Percentiles rank a stretch among this genome's conserved stretches.
phyloP scores from a whole-genome alignment of 1,140 invertebrate genomes.

The Drosophila fuyamai region DNA sequence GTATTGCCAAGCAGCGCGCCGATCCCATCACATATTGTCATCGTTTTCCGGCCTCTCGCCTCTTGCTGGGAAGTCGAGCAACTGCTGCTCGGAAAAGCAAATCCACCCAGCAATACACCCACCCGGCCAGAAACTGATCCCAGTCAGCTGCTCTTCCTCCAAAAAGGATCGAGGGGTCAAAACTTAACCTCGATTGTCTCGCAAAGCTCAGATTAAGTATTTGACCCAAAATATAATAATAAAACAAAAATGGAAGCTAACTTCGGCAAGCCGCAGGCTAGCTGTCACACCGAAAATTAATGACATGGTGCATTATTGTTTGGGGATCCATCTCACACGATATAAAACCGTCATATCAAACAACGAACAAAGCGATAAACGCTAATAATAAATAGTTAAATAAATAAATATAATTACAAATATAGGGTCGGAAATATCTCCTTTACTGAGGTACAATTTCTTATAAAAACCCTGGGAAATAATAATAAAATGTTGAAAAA shows the following conservation, averaged over 20 bases:
- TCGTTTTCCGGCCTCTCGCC: slow-evolving; percentile 50
- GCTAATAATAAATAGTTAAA: too few relatives aligned
- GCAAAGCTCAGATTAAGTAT: slow-evolving; percentile 21
- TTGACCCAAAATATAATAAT: slow-evolving; percentile 8
- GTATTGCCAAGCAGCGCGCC: slow-evolving; percentile 65
- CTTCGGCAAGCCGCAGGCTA: too few relatives aligned
- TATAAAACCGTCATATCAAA: too few relatives aligned
- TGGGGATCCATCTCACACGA: too few relatives aligned
- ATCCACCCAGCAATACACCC: neutral
- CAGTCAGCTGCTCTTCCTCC: slow-evolving; percentile 44
- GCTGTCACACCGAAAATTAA: too few relatives aligned
- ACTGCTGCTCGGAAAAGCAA: slow-evolving; percentile 47
- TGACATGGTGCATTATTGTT: too few relatives aligned
- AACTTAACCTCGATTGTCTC: slow-evolving; percentile 11
- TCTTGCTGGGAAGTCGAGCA: slow-evolving; percentile 62
- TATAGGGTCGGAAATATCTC: too few relatives aligned
- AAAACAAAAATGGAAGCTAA: neutral
- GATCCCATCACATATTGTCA: slow-evolving; percentile 47
- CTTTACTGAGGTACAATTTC: too few relatives aligned
- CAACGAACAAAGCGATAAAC: too few relatives aligned
- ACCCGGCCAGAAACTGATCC: slow-evolving; percentile 5
- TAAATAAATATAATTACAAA: too few relatives aligned
- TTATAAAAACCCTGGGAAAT: too few relatives aligned
- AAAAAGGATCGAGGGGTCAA: slow-evolving; percentile 31
- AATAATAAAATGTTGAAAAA: too few relatives aligned